phyloP scores from a whole-genome alignment of 2,797 vertebrate species.

The Dermochelys coriacea region DNA sequence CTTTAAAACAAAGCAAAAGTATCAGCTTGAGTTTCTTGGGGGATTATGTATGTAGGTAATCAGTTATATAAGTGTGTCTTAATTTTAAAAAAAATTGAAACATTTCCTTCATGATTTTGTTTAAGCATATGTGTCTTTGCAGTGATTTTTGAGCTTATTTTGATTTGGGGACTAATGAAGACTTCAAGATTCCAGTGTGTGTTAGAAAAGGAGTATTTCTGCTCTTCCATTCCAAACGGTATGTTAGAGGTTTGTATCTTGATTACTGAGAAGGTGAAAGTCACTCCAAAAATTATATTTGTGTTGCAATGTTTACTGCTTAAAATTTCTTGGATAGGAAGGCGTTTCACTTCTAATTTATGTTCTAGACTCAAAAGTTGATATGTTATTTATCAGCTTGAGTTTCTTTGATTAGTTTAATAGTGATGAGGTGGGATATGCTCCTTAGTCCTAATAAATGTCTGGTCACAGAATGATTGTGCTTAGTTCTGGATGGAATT shows the following conservation, averaged over 20 bases:
- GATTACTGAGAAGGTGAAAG: not conserved
- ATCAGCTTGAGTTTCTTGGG: not conserved
- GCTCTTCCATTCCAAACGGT: constrained; percentile 71
- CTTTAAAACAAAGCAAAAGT: not conserved
- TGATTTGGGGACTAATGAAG: constrained; percentile 36
- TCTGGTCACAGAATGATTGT: not conserved
- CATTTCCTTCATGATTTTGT: not conserved
- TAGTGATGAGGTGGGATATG: not conserved
- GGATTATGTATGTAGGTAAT: not conserved
- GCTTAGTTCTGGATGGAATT: not conserved
- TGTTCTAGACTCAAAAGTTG: not conserved
- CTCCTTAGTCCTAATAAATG: not conserved
- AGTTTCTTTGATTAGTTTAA: not conserved
- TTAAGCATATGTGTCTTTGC: not conserved
- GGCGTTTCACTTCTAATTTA: not conserved
- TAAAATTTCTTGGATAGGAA: not conserved
- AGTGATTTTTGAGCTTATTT: constrained; percentile 39
- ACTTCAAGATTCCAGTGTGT: constrained; percentile 30
- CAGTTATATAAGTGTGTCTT: not conserved
- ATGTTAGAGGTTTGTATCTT: not conserved
- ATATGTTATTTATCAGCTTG: not conserved
- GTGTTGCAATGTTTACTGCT: not conserved
- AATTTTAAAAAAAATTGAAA: not conserved
- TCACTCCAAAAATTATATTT: not conserved
- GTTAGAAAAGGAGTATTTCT: constrained; percentile 57